phyloP scores from a whole-genome alignment of 2,113 vertebrate genomes.

The Urocynchramus pylzowi region DNA sequence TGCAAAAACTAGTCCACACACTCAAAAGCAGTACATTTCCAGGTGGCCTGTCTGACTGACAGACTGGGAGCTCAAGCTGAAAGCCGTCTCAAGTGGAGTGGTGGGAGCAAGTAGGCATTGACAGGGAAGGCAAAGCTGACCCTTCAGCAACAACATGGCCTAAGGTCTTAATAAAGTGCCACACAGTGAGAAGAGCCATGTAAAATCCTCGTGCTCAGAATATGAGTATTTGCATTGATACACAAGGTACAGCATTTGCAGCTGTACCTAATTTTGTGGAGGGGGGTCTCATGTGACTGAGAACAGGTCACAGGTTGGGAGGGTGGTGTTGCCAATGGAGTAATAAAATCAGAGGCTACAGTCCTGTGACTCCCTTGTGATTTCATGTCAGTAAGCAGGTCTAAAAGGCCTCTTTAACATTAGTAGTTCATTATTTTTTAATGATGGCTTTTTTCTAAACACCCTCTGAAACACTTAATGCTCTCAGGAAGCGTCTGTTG shows the following conservation, averaged over 20 bases:
- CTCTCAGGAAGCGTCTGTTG: neutral
- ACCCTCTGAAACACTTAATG: neutral
- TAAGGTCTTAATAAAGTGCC: neutral
- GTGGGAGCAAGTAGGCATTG: neutral
- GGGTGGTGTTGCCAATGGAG: neutral
- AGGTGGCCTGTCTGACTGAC: neutral
- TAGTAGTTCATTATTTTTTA: constrained; percentile 2
- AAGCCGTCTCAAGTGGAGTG: neutral
- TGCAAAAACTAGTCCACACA: neutral
- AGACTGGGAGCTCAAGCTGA: neutral
- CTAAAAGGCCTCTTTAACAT: neutral
- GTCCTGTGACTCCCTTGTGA: constrained; percentile 1
- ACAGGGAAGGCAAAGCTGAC: neutral
- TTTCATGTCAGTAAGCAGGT: neutral
- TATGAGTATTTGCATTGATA: neutral
- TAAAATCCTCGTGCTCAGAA: neutral
- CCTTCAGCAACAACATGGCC: neutral
- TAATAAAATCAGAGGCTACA: neutral
- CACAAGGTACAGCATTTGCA: neutral
- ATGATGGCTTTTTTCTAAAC: neutral
- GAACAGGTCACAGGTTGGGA: neutral
- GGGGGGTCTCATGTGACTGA: neutral
- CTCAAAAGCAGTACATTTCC: neutral
- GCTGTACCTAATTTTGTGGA: neutral
- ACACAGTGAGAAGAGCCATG: neutral